Conservation (phyloP, 2,888 invertebrate species). For the Amphipyra tragopoginis region DNA sequence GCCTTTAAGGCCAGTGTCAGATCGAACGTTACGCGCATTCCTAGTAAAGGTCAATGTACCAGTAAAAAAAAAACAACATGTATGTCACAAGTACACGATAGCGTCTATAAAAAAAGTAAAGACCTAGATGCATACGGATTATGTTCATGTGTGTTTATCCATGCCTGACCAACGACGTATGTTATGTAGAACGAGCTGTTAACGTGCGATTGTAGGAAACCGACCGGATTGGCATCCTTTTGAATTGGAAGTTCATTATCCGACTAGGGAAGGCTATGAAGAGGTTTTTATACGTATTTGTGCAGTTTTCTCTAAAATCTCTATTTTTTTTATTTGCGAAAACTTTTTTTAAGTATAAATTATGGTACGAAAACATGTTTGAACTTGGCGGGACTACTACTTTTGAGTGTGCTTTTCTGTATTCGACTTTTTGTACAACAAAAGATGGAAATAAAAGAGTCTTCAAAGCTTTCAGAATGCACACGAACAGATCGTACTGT, state of each 20-base stretch:
- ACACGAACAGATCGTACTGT: background rate
- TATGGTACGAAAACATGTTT: too few species aligned
- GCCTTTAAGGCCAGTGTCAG: too few species aligned
- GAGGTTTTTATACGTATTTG: too few species aligned
- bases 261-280: background rate
- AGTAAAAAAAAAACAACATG: conserved; percentile 15
- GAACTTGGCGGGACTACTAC: too few species aligned
- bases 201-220: conserved; percentile 15
- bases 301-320: too few species aligned
- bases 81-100: conserved; percentile 17
- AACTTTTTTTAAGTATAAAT: too few species aligned
- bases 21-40: too few species aligned
- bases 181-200: conserved; percentile 9
- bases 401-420: background rate
- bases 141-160: conserved; percentile 31
- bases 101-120: conserved; percentile 9
- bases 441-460: conserved; percentile 10
- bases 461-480: conserved; percentile 20
- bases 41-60: conserved; percentile 4
- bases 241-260: conserved; percentile 6
- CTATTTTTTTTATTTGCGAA: too few species aligned
- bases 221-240: conserved; percentile 33
- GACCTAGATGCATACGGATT: conserved; percentile 42
- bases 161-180: conserved; percentile 25
- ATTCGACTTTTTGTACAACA: conserved; percentile 18